These are phyloP conservation scores for Girardinus metallicus DNA, from an alignment of 2,797 vertebrate species.

Conservation along the genomic window DNA sequence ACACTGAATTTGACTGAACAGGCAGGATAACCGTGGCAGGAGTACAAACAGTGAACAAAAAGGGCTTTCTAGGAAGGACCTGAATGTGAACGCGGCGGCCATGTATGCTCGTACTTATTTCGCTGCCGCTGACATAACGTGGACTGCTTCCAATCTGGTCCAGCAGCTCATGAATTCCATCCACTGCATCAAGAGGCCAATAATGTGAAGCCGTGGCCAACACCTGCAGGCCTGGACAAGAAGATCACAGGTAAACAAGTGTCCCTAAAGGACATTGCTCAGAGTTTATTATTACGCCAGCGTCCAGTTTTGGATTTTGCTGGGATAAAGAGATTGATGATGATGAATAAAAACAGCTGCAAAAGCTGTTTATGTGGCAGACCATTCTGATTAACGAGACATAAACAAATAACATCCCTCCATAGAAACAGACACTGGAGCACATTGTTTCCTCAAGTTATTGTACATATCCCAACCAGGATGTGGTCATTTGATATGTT, in stretches of 20 bases:
- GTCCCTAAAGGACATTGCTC: conserved; percentile 41
- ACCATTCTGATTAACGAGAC: conserved; percentile 19
- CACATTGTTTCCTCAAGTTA: conserved; percentile 6
- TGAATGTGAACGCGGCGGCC: conserved; percentile 22
- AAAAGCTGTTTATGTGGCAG: conserved; percentile 28
- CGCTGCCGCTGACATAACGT: conserved; percentile 78
- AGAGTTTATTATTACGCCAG: conserved; percentile 28
- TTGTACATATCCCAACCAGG: background rate
- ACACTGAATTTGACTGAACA: conserved; percentile 34
- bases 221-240: conserved; percentile 87
- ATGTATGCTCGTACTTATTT: conserved; percentile 78
- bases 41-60: conserved; percentile 51
- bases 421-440: conserved; percentile 7
- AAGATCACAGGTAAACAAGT: conserved; percentile 59
- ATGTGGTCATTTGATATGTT: background rate
- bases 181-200: conserved; percentile 92
- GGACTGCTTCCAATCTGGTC: conserved; percentile 88
- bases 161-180: conserved; percentile 89
- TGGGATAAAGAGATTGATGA: conserved; percentile 37
- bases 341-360: conserved; percentile 42
- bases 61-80: conserved; percentile 34
- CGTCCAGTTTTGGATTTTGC: conserved; percentile 19
- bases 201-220: conserved; percentile 93
- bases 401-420: conserved; percentile 33
- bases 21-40: conserved; percentile 26